Base-by-base conservation (phyloP, 2,888 invertebrate species). In the Drosophila neonasuta region DNA sequence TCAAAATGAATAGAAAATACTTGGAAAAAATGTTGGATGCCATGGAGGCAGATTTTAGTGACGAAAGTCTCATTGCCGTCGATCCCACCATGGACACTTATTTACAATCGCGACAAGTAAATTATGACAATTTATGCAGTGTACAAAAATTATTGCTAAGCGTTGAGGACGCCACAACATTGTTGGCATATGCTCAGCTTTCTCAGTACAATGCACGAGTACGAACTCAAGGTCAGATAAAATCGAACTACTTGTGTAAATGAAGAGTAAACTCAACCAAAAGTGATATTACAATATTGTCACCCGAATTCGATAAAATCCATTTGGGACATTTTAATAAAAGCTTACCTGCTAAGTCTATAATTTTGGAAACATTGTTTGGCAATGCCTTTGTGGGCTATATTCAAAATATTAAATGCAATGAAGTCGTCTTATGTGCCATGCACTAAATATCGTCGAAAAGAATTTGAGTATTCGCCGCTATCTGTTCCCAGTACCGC, bases 401-500 rank as follows among this genome's bases (percentile, higher is more conserved):
- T 24, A 24, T 24, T 24, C 24, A 24, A 24, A 24, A 24, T 24
- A 6, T 24, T 24, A 24, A 24, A 24, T 1, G 24, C 24, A 24
- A 6, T 24, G 24, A 24, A 24, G 1, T 24, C 1, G 24, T 24
- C 24, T 64, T 1, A 64, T 64, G 64, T 52, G 41, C 32, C 2
- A 41, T 5, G 46, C 46, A 1, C 8, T 64, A 34, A 7, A 11
- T 1, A 2, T 15, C 0, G 17, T 64, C 1, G 1, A 32, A n/a
- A 9, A n/a, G 1, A 20, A 32, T 3, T 4, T n/a, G 2, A 6
- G 34, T 2, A n/a, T 58, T 39, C 58, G 11, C 15, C 48, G 59
- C 8, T 64, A 52, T 59, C 34, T 64, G 10, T 59, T 64, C 29
- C 64, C 62, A 4, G 82, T 79, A 59, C 88, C 88, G 0, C 2